Conservation (phyloP, 2,888 invertebrate genomes). For the Villa cingulata region DNA sequence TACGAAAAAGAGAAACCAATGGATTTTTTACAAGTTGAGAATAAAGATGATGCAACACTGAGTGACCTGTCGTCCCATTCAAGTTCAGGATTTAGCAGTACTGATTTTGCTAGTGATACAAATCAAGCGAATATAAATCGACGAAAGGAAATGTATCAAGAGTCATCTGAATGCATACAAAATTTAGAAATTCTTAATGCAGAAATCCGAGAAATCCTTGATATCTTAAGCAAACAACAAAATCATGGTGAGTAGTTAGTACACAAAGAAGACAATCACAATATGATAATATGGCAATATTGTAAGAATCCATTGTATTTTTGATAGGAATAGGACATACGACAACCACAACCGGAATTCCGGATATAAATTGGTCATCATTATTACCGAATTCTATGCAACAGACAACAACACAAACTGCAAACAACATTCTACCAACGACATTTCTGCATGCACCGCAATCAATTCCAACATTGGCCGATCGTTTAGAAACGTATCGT, state of each 20-base stretch:
- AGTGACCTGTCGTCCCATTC: slow-evolving; percentile 51
- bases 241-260: slow-evolving; percentile 20
- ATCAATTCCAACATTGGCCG: slow-evolving; percentile 38
- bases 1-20: slow-evolving; percentile 33
- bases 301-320: too few relatives aligned
- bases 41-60: slow-evolving; percentile 46
- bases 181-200: slow-evolving; percentile 55
- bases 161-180: slow-evolving; percentile 54
- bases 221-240: slow-evolving; percentile 48
- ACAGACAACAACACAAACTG: background rate
- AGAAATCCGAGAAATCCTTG: slow-evolving; percentile 57
- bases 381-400: background rate
- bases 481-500: slow-evolving; percentile 42
- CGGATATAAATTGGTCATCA: slow-evolving; percentile 2
- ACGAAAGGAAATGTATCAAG: slow-evolving; percentile 40
- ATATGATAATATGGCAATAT: too few relatives aligned
- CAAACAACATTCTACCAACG: slow-evolving; percentile 6
- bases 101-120: slow-evolving; percentile 48
- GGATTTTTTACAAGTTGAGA: slow-evolving; percentile 25
- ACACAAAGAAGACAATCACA: too few relatives aligned
- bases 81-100: slow-evolving; percentile 47
- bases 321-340: background rate
- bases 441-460: slow-evolving; percentile 25
- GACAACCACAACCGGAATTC: background rate
- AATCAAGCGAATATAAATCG: slow-evolving; percentile 27